These are phyloP conservation scores for Sander lucioperca DNA, from an alignment of 2,113 vertebrate species.

Conservation along the genomic window DNA sequence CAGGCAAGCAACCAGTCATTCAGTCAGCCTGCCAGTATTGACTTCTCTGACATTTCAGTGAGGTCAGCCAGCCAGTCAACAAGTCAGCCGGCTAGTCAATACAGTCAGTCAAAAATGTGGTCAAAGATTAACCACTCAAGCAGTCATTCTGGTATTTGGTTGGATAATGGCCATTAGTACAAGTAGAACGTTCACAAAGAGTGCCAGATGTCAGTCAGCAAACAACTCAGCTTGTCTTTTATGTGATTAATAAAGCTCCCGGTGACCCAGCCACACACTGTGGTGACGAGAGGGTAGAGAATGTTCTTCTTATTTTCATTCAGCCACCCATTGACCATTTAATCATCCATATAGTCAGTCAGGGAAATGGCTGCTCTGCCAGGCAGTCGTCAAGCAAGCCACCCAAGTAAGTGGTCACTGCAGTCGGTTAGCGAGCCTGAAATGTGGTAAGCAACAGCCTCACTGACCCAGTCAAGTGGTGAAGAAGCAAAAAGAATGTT, in stretches of 20 bases:
- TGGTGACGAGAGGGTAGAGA: constrained; percentile 17
- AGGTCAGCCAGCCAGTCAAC: constrained; percentile 58
- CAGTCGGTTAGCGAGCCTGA: constrained; percentile 24
- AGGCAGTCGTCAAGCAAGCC: constrained; percentile 38
- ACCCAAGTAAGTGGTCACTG: constrained; percentile 38
- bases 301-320: constrained; percentile 43
- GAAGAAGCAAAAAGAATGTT: constrained; percentile 10
- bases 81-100: constrained; percentile 40
- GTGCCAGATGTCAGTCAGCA: constrained; percentile 26
- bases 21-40: constrained; percentile 36
- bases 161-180: constrained; percentile 19
- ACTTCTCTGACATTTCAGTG: constrained; percentile 47
- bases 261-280: constrained; percentile 10
- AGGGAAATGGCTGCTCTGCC: constrained; percentile 37
- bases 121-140: constrained; percentile 36
- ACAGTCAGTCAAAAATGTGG: constrained; percentile 28
- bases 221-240: constrained; percentile 32
- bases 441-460: constrained; percentile 37
- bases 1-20: constrained; percentile 56
- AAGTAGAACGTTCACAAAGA: constrained; percentile 6
- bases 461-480: constrained; percentile 34
- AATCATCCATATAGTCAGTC: constrained; percentile 48
- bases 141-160: constrained; percentile 22
- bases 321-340: constrained; percentile 50
- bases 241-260: constrained; percentile 45